Evolutionary conservation across 2,113 vertebrate genomes (phyloP), one percentile per base, ranked within the genome.

Genomic region (Phyllostomus discolor): DNA sequence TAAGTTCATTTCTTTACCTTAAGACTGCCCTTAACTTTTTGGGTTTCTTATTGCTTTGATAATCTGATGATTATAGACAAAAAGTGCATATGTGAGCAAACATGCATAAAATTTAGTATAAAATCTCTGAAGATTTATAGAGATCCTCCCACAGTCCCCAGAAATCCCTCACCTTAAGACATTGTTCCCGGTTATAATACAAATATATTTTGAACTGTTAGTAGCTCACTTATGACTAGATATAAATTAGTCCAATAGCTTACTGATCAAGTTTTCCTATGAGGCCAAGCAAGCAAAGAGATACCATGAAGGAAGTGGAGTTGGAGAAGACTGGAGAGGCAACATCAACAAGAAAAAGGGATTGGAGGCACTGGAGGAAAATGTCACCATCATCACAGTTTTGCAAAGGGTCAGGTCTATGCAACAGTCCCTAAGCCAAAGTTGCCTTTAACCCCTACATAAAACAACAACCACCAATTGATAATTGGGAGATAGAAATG

Each of bases 1-100:
- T 52, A 17, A 84, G 54, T 85, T 95, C 20, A 16, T 59, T 94
- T 94, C 7, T 97, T 96, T 90, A 80, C 57, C 78, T 91, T 67
- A 54, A 92, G 43, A 50, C 11, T 35, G 5, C 14, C 24, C 26
- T 86, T 90, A 70, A 82, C 16, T 4, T 85, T 92, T 95, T 78
- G 46, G 28, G 50, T 6, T 78, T 46, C 67, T 78, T n/a, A 52
- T 54, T 89, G 43, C 59, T 94, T 86, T 72, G 19, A 82, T 70
- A 69, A 94, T 84, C 64, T 69, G 15, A 66, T 57, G 5, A 82
- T 38, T 50, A 41, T 78, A 52, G 46, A 79, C 31, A 91, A 83
- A 78, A 94, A 94, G 48, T 69, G n/a, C 15, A 64, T 24, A 43
- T 52, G 81, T 81, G 52, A 94, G 43, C 54, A 91, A 85, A 50